These are phyloP conservation scores for Gavialis gangeticus DNA, from an alignment of 2,113 vertebrate species.

Conservation along the genomic window DNA sequence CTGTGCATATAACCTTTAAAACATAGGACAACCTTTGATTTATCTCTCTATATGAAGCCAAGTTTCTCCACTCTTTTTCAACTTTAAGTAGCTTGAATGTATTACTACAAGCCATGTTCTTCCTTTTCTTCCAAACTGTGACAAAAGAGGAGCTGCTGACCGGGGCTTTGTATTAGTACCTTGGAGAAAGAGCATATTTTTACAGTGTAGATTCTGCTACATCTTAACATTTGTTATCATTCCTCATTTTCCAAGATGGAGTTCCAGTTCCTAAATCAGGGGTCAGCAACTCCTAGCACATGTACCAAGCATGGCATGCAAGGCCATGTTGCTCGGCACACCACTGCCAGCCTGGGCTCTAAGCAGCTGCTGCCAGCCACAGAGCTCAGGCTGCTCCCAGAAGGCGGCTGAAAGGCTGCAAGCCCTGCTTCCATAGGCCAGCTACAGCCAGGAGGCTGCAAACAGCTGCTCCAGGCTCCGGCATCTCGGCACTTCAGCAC, in stretches of 20 bases:
- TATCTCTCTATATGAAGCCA: background rate
- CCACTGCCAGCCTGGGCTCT: no score
- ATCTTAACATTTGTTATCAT: slow-evolving; percentile 23
- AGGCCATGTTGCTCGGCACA: no score
- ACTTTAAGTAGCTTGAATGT: background rate
- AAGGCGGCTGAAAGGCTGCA: no score
- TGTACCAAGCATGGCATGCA: no score
- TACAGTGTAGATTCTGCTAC: background rate
- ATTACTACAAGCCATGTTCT: background rate
- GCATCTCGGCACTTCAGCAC: no score
- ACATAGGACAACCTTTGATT: accelerated
- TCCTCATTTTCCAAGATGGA: background rate
- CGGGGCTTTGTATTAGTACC: background rate
- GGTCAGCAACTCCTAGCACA: no score
- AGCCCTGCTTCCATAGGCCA: no score
- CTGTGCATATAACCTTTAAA: background rate
- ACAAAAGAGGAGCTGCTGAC: slow-evolving; percentile 27
- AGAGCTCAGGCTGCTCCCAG: no score
- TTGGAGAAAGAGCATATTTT: background rate
- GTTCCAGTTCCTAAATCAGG: no score
- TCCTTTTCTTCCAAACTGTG: background rate
- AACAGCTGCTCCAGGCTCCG: no score
- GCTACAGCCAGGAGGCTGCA: no score
- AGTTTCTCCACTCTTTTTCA: background rate
- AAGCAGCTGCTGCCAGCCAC: no score